A percentile compares a stretch with the other conserved stretches of the same genome.
phyloP scores from a whole-genome alignment of 2,888 invertebrate genomes.

The Ennomos erosarius region DNA sequence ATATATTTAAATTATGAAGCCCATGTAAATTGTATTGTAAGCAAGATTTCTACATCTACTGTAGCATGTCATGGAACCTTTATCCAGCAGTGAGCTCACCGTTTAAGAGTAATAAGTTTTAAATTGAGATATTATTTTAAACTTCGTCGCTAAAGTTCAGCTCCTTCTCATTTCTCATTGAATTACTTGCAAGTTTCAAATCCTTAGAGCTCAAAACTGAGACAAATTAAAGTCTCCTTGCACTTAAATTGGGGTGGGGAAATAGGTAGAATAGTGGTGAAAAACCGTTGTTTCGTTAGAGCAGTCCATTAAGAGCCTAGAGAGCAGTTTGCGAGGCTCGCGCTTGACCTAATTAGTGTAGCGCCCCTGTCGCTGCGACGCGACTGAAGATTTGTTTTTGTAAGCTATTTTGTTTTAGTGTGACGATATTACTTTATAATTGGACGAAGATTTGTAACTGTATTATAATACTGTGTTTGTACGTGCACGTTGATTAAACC shows the following conservation, averaged over 20 bases:
- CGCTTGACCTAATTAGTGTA: conserved; percentile 76
- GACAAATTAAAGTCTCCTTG: conserved; percentile 26
- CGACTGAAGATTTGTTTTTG: conserved; percentile 65
- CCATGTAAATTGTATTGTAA: too few relatives aligned
- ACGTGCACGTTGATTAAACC: too few relatives aligned
- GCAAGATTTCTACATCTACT: conserved; percentile 1
- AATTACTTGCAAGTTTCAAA: conserved; percentile 22
- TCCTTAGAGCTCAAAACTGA: conserved; percentile 17
- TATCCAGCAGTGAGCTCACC: conserved; percentile 11
- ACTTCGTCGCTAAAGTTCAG: conserved; percentile 23
- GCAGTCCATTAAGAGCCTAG: conserved; percentile 74
- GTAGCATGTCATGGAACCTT: conserved; percentile 17
- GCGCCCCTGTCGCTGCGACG: conserved; percentile 62
- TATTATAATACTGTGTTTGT: too few relatives aligned
- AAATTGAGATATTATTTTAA: conserved; percentile 26
- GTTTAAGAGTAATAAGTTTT: conserved; percentile 27
- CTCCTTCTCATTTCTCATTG: conserved; percentile 24
- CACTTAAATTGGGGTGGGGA: conserved; percentile 33
- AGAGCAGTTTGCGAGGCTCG: conserved; percentile 68
- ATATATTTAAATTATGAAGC: too few relatives aligned
- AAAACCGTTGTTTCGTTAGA: conserved; percentile 73
- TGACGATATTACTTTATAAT: conserved; percentile 36
- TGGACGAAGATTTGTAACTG: too few relatives aligned
- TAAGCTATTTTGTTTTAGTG: conserved; percentile 58
- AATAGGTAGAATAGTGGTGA: conserved; percentile 58